Percentiles rank a stretch among this genome's conserved stretches.
Conservation (phyloP, 2,888 invertebrate species). For the Corbicula japonica region DNA sequence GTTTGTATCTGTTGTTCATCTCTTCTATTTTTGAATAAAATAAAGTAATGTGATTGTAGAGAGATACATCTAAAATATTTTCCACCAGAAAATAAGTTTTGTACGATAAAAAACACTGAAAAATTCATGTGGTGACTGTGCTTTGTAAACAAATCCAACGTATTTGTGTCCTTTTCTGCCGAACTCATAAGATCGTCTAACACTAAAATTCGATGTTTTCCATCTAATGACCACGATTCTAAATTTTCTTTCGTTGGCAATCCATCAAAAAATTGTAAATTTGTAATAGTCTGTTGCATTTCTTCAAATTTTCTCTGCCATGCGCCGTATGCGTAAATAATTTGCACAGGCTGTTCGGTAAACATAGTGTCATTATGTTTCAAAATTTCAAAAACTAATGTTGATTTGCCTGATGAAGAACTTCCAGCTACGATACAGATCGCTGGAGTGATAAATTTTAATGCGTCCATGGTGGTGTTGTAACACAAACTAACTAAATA, state of each 20-base stretch:
- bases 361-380: slow-evolving; percentile 28
- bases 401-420: slow-evolving; percentile 20
- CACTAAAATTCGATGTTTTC: no score
- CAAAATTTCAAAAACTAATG: slow-evolving; percentile 25
- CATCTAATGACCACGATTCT: no score
- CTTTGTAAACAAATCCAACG: slow-evolving; percentile 37
- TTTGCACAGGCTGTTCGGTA: slow-evolving; percentile 20
- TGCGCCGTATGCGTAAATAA: slow-evolving; percentile 29
- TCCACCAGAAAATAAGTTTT: no score
- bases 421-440: slow-evolving; percentile 30
- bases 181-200: slow-evolving; percentile 25
- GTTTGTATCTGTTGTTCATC: no score
- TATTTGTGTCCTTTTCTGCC: slow-evolving; percentile 24
- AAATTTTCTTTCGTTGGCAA: slow-evolving; percentile 33
- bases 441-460: slow-evolving; percentile 28
- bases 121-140: slow-evolving; percentile 38
- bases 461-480: slow-evolving; percentile 3
- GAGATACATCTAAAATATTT: slow-evolving; percentile 21
- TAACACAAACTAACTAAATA: not conserved
- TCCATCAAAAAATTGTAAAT: slow-evolving; percentile 33
- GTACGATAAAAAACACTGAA: no score
- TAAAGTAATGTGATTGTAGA: slow-evolving; percentile 28
- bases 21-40: slow-evolving; percentile 28
- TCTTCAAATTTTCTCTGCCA: slow-evolving; percentile 27
- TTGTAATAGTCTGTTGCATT: slow-evolving; percentile 24